Evolutionary conservation across 2,797 vertebrate species (phyloP), one percentile per base, ranked within the genome.

Genomic region (Arctocebus calabarensis): DNA sequence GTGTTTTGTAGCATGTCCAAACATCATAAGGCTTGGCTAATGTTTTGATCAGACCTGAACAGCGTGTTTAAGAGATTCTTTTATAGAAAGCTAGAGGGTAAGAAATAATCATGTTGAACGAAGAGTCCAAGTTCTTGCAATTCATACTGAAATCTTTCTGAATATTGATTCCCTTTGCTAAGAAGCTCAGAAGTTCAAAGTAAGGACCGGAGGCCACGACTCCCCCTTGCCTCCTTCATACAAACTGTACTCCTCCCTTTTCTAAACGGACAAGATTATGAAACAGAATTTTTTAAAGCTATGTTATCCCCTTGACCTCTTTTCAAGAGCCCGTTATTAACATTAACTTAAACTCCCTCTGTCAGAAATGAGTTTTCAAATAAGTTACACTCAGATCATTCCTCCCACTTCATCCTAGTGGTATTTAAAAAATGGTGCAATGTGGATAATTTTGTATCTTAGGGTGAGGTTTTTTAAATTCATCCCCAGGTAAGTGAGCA

Each of bases 121-220:
- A 98, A 97, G 96, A 98, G 97, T 94, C 93, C 94, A 94, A 96
- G 97, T 96, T 98, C 97, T 96, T 96, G 95, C 95, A 98, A 96
- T 97, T 96, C 84, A 82, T 97, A 97, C 96, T 98, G 97, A 98
- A 98, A 97, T 96, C 91, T 94, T 90, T 97, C 83, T 96, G 97
- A 97, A 98, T 98, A 98, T 98, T 98, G 97, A 98, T 98, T 98
- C 93, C 96, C 81, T 96, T 96, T 91, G 95, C 96, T 98, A 98
- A 98, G 97, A 98, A 98, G 97, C 97, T 98, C 96, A 94, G 92
- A 97, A 98, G 98, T 98, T 98, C 98, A 98, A 98, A 98, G 98
- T 40, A 94, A 98, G 90, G 94, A 94, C 97, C 93, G 32, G 96
- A 97, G 97, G 98, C 98, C 95, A 98, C 94, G 96, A 93, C 92